Percentiles rank a stretch among this genome's conserved stretches.
Evolutionary conservation across 2,113 vertebrate genomes (phyloP).

Genomic region (Upupa epops): DNA sequence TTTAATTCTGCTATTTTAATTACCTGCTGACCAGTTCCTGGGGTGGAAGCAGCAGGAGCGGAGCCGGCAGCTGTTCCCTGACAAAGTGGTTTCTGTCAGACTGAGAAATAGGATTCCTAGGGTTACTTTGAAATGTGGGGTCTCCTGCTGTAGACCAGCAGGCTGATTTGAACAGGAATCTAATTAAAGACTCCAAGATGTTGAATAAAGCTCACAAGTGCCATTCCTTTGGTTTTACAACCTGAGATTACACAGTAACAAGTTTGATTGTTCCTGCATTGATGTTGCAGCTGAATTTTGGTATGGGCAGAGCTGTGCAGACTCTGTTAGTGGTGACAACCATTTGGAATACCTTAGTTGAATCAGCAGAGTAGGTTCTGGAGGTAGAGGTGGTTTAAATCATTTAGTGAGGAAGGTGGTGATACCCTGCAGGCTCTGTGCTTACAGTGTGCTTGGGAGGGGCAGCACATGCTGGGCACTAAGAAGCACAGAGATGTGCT

Average conservation of each 20-base stretch:
- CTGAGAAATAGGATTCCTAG: conserved; percentile 6
- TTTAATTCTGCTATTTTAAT: conserved; percentile 59
- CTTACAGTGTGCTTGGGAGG: background rate
- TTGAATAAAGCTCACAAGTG: conserved; percentile 35
- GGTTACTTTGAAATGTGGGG: conserved; percentile 41
- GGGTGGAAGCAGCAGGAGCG: conserved; percentile 20
- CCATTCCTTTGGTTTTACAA: conserved; percentile 55
- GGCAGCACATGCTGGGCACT: fast-evolving
- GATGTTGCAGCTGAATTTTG: background rate
- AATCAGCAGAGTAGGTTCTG: background rate
- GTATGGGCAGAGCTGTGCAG: background rate
- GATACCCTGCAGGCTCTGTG: background rate
- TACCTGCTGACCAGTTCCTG: conserved; percentile 18
- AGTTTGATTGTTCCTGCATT: background rate
- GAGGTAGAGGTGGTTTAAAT: background rate
- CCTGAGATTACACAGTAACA: conserved; percentile 16
- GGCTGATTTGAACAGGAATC: conserved; percentile 15
- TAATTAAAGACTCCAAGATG: conserved; percentile 58
- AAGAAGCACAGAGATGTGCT: fast-evolving
- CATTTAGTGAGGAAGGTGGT: background rate
- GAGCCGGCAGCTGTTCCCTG: conserved; percentile 14
- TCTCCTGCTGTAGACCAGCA: conserved; percentile 29
- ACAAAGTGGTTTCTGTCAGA: conserved; percentile 27
- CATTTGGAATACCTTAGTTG: background rate
- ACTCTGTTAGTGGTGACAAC: background rate